These are phyloP conservation scores for Nestor notabilis DNA, from an alignment of 2,113 vertebrate genomes.

Conservation along the genomic window DNA sequence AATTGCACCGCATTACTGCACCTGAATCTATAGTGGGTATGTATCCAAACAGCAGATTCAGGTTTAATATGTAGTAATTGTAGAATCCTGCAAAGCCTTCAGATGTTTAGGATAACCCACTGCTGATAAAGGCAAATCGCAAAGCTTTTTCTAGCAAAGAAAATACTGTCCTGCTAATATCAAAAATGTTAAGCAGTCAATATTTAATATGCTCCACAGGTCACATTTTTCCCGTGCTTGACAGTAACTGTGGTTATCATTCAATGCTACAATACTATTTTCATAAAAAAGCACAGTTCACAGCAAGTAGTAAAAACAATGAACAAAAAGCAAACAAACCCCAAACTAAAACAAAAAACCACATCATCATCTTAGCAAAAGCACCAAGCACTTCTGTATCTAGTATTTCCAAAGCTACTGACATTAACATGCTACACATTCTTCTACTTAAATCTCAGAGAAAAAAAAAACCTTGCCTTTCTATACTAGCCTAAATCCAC, in stretches of 20 bases:
- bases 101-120: background rate
- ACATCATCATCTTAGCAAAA: background rate
- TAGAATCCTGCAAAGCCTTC: background rate
- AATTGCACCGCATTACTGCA: background rate
- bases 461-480: background rate
- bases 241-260: background rate
- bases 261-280: background rate
- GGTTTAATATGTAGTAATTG: background rate
- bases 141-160: background rate
- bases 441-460: background rate
- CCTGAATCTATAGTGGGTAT: background rate
- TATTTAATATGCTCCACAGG: background rate
- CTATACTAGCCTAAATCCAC: background rate
- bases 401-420: background rate
- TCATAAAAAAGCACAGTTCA: background rate
- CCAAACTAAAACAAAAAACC: background rate
- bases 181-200: background rate
- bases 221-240: background rate
- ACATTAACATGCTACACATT: background rate
- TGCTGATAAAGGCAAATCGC: background rate
- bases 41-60: background rate
- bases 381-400: background rate
- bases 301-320: background rate
- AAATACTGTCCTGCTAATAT: background rate
- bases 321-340: background rate